Percentiles rank a stretch among this genome's conserved stretches.
Evolutionary conservation across 2,113 vertebrate genomes (phyloP).

Genomic region (Acanthochromis polyacanthus): DNA sequence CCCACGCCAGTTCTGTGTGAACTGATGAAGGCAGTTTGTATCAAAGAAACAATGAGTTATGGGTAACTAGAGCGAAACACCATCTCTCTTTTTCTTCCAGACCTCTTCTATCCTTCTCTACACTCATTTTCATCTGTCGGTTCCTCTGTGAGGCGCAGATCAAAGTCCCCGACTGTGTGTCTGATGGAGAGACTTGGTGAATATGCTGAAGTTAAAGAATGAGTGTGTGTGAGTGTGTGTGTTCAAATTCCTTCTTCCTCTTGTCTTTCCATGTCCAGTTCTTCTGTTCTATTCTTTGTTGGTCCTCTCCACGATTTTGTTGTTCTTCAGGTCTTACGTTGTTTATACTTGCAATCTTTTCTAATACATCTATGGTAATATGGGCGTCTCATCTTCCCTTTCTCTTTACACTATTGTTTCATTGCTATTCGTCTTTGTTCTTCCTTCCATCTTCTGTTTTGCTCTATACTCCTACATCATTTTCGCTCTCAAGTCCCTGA

Average conservation of each 20-base stretch:
- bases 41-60: slow-evolving; percentile 72
- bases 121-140: slow-evolving; percentile 69
- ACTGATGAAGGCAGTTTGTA: slow-evolving; percentile 70
- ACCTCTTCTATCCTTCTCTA: slow-evolving; percentile 57
- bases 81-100: slow-evolving; percentile 61
- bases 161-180: slow-evolving; percentile 67
- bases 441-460: slow-evolving; percentile 42
- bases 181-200: slow-evolving; percentile 37
- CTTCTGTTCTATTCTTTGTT: slow-evolving; percentile 33
- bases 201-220: slow-evolving; percentile 47
- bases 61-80: slow-evolving; percentile 70
- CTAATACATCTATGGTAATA: slow-evolving; percentile 57
- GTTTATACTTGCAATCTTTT: slow-evolving; percentile 43
- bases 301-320: slow-evolving; percentile 20
- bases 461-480: slow-evolving; percentile 31
- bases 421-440: slow-evolving; percentile 57
- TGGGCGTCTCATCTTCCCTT: slow-evolving; percentile 51
- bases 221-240: slow-evolving; percentile 18
- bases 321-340: slow-evolving; percentile 39
- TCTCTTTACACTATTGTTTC: slow-evolving; percentile 38
- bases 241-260: slow-evolving; percentile 54
- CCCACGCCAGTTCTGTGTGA: slow-evolving; percentile 49
- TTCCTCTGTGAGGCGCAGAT: slow-evolving; percentile 70
- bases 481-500: slow-evolving; percentile 26
- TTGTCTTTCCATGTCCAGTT: slow-evolving; percentile 43